phyloP scores from a whole-genome alignment of 64 coral and sea anemone species.

The Acropora tenuis region DNA sequence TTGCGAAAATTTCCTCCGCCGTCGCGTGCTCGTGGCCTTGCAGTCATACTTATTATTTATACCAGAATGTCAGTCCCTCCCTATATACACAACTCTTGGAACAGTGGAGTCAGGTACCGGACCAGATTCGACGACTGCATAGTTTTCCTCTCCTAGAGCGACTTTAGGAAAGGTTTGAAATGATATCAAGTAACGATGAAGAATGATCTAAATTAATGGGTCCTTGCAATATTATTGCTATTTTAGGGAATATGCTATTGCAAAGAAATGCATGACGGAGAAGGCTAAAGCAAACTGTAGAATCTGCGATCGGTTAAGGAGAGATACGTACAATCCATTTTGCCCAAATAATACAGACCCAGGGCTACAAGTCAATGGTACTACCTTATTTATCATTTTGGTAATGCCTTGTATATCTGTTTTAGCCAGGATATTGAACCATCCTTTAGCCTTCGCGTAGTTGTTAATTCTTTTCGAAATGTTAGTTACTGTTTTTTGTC shows the following conservation, averaged over 20 bases:
- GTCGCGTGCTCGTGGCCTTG: too few relatives aligned
- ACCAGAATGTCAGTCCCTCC: too few relatives aligned
- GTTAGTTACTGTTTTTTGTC: too few relatives aligned
- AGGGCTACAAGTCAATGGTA: background rate
- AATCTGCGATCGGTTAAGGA: background rate
- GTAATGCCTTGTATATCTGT: too few relatives aligned
- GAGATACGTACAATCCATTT: slow-evolving; percentile 42
- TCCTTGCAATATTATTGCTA: background rate
- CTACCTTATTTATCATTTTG: background rate
- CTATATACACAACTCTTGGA: too few relatives aligned
- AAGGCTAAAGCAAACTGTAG: slow-evolving; percentile 30
- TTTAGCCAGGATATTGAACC: background rate
- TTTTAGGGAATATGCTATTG: slow-evolving; percentile 38
- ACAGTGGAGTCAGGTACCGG: too few relatives aligned
- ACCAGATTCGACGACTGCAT: too few relatives aligned
- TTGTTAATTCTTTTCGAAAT: too few relatives aligned
- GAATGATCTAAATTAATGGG: background rate
- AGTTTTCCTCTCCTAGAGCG: too few relatives aligned
- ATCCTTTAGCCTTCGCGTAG: background rate
- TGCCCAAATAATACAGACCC: slow-evolving; percentile 33
- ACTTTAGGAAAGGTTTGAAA: too few relatives aligned
- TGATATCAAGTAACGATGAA: background rate
- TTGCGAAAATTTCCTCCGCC: too few relatives aligned
- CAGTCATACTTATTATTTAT: too few relatives aligned
- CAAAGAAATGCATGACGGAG: slow-evolving; percentile 28